Base-by-base conservation (phyloP, 2,888 invertebrate species). In the Papilio elwesi region DNA sequence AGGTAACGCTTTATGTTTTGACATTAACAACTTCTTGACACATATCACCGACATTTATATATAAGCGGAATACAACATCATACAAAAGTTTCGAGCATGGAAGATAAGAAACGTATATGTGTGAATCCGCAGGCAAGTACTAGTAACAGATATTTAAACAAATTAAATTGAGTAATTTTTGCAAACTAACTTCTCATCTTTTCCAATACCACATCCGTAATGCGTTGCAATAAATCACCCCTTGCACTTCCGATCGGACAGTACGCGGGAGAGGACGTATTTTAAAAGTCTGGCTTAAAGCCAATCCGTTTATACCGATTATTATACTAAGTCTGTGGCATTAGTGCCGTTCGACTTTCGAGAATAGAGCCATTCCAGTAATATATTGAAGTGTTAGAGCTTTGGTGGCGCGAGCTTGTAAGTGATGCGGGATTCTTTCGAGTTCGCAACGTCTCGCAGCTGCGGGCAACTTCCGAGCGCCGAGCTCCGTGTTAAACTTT, bases 251-350 rank as follows among this genome's bases (percentile, higher is more conserved):
- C 67, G 52, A 67, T 53, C 62, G n/a, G 52, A 67, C 71, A 71
- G 26, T 4, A 15, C 59, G 48, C n/a, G 2, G 12, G 38, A 68
- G 72, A 48, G 52, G 62, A 63, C 72, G 49, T 63, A 63, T 72
- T 72, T 68, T 64, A 49, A 68, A 72, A 68, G 63, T 68, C 64
- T 72, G 72, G 72, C 72, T 49, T 51, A 48, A 49, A 49, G 72
- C 72, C 72, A 72, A 68, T 72, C 62, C 72, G 68, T 64, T 72
- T 64, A 68, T 68, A 68, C 72, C 72, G 72, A 72, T 72, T 68
- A 72, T 72, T 68, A 72, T 72, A 72, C 68, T 63, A 71, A 66
- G 72, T 64, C 55, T 68, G 68, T 51, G 68, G 72, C 49, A 64
- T 72, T 68, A 68, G 68, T 71, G 71, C 59, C 70, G 71, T 71